phyloP scores from a whole-genome alignment of 1,140 invertebrate species.

The Trachelipus rathkii region DNA sequence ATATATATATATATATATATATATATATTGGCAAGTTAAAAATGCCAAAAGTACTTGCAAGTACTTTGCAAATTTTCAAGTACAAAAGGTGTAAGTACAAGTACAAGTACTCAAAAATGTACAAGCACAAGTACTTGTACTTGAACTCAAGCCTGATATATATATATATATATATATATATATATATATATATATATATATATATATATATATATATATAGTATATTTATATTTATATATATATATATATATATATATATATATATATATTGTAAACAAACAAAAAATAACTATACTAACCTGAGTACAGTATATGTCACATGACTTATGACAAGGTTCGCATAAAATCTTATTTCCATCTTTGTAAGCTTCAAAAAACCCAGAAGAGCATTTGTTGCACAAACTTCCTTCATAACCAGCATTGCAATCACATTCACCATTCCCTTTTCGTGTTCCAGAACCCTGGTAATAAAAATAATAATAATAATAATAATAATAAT shows the following conservation, averaged over 20 bases:
- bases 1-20: no score
- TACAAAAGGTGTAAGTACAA: no score
- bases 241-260: not conserved
- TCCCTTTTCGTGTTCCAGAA: conserved; percentile 86
- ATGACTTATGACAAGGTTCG: conserved; percentile 76
- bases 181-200: not conserved
- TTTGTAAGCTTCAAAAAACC: conserved; percentile 72
- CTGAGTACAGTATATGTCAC: conserved; percentile 71
- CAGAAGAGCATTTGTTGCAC: conserved; percentile 72
- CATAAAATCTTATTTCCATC: conserved; percentile 75
- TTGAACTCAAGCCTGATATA: no score
- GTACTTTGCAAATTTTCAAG: no score
- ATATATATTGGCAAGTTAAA: no score
- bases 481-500: no score
- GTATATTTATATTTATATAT: not conserved
- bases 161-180: conserved; percentile 1
- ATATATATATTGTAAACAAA: conserved; percentile 9
- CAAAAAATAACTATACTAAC: conserved; percentile 46
- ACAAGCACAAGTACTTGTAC: no score
- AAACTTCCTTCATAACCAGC: conserved; percentile 71
- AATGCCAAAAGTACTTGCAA: no score
- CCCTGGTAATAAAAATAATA: conserved; percentile 63
- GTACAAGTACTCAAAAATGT: no score
- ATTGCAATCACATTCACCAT: conserved; percentile 85
- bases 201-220: not conserved